phyloP scores from a whole-genome alignment of 2,797 vertebrate species.

The Schizopygopsis pylzovi region DNA sequence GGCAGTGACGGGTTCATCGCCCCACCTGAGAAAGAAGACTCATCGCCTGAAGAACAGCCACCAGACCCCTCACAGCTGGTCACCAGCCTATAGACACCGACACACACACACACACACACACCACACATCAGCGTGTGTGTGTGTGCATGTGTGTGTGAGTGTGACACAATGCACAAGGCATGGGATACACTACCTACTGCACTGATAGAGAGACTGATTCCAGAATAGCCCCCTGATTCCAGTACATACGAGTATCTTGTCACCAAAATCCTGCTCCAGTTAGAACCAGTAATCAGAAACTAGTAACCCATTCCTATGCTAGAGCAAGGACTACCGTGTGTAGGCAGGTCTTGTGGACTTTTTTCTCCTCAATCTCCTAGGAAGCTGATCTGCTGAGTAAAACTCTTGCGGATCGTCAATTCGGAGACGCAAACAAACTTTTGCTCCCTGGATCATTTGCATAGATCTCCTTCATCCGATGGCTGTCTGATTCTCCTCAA shows the following conservation, averaged over 20 bases:
- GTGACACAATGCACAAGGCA: constrained; percentile 62
- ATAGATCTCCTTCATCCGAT: constrained; percentile 45
- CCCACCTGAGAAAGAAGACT: constrained; percentile 89
- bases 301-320: constrained; percentile 48
- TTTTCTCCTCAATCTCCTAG: constrained; percentile 28
- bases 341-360: constrained; percentile 41
- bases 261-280: constrained; percentile 51
- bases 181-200: constrained; percentile 64
- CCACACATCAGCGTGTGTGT: background rate
- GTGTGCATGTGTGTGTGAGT: constrained; percentile 28
- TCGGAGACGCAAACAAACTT: constrained; percentile 38
- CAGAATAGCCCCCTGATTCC: constrained; percentile 53
- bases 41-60: constrained; percentile 85
- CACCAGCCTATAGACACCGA: constrained; percentile 93
- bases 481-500: constrained; percentile 60
- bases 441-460: constrained; percentile 40
- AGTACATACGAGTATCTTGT: constrained; percentile 43
- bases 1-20: constrained; percentile 97
- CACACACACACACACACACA: constrained; percentile 64
- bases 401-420: constrained; percentile 25
- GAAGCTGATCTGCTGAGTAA: constrained; percentile 18
- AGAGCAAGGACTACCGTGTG: constrained; percentile 48
- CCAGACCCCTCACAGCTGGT: constrained; percentile 96
- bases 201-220: constrained; percentile 60
- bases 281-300: constrained; percentile 54